phyloP scores from a whole-genome alignment of 1,140 invertebrate genomes.

The Penaeus indicus region DNA sequence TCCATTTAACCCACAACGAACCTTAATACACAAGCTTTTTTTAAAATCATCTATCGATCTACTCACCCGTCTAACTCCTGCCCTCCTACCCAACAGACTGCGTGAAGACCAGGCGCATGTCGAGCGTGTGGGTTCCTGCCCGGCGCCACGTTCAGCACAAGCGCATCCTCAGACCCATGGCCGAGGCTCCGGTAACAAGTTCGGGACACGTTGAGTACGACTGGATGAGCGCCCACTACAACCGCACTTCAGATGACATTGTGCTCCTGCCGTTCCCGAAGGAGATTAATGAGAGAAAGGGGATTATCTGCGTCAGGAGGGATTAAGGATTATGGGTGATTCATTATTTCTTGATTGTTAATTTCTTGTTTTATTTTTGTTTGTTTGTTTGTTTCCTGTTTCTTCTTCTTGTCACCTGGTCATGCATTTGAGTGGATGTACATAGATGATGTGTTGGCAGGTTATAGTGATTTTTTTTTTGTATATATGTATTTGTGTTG shows the following conservation, averaged over 20 bases:
- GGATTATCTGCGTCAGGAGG: conserved; percentile 44
- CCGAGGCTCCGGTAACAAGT: not conserved
- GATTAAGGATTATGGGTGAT: not conserved
- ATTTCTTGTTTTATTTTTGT: too few species aligned
- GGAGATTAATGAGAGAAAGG: conserved; percentile 26
- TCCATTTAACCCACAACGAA: too few species aligned
- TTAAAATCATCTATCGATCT: too few species aligned
- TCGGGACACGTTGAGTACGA: conserved; percentile 43
- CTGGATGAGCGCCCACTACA: conserved; percentile 55
- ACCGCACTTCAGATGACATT: conserved; percentile 40
- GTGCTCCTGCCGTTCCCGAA: conserved; percentile 35
- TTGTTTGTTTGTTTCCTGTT: too few species aligned
- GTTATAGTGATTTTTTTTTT: too few species aligned
- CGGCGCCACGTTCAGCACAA: conserved; percentile 35
- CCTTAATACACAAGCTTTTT: too few species aligned
- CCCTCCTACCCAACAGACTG: conserved; percentile 15
- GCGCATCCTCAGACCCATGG: conserved; percentile 4
- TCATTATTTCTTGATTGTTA: too few species aligned
- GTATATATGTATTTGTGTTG: too few species aligned
- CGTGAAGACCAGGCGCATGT: conserved; percentile 34
- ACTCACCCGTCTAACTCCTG: too few species aligned
- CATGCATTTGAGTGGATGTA: too few species aligned
- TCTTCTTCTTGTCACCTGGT: too few species aligned
- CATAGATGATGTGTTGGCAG: too few species aligned
- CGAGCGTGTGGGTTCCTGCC: conserved; percentile 46